Conservation (phyloP, 2,797 vertebrate species). For the Agapornis canus region DNA sequence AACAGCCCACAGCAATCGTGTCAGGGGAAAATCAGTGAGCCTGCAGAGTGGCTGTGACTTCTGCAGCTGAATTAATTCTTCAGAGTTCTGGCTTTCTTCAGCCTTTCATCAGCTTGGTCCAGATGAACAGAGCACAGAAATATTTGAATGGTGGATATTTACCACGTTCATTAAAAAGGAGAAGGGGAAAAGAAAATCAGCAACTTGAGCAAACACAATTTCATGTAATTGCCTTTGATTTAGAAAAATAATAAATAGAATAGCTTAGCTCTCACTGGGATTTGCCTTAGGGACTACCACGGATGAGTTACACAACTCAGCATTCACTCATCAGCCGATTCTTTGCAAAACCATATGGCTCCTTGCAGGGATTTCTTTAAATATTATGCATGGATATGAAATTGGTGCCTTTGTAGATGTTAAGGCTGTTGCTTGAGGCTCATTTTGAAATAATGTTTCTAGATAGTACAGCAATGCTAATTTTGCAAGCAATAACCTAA, state of each 20-base stretch:
- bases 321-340: background rate
- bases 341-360: constrained; percentile 32
- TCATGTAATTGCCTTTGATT: background rate
- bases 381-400: background rate
- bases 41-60: background rate
- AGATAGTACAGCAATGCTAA: background rate
- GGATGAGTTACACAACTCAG: constrained; percentile 21
- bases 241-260: background rate
- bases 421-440: background rate
- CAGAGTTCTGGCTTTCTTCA: background rate
- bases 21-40: background rate
- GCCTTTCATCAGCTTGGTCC: background rate
- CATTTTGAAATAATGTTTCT: background rate
- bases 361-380: constrained; percentile 30
- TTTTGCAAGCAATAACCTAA: background rate
- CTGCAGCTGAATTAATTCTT: background rate
- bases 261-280: background rate
- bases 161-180: background rate
- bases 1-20: background rate
- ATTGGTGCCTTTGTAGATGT: background rate
- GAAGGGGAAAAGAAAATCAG: background rate
- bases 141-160: background rate
- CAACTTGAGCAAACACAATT: background rate
- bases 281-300: background rate
- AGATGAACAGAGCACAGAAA: background rate